A percentile compares a stretch with the other conserved stretches of the same genome.
These are phyloP conservation scores for Phataginus tetradactyla DNA, from an alignment of 2,797 vertebrate genomes.

Conservation along the genomic window DNA sequence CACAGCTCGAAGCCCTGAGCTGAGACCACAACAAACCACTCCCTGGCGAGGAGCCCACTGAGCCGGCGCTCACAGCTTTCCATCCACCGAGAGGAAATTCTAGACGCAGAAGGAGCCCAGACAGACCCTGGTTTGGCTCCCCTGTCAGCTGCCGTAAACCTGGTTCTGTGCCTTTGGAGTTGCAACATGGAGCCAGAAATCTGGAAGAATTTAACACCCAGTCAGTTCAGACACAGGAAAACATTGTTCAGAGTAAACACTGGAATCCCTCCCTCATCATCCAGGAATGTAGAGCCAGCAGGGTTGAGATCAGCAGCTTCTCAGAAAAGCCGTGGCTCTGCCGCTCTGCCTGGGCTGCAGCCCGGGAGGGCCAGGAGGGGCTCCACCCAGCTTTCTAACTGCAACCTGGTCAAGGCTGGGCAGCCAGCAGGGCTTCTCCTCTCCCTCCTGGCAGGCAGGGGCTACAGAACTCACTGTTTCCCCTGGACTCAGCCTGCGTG, in stretches of 20 bases:
- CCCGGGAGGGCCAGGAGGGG: neutral
- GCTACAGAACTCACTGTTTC: neutral
- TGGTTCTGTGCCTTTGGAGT: neutral
- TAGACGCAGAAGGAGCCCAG: neutral
- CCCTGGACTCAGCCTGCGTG: neutral
- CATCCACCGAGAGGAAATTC: conserved; percentile 31
- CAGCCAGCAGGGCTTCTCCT: neutral
- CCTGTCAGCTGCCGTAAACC: conserved; percentile 58
- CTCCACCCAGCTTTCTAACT: neutral
- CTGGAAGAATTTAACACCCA: conserved; percentile 79
- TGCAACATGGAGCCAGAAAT: conserved; percentile 75
- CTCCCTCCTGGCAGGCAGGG: too few species aligned
- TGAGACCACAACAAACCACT: neutral
- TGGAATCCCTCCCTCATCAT: conserved; percentile 75
- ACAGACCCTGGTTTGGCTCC: neutral
- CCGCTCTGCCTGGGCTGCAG: neutral
- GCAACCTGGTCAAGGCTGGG: neutral
- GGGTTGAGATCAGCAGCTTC: conserved; percentile 76
- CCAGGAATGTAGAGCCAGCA: conserved; percentile 76
- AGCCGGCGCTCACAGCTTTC: neutral
- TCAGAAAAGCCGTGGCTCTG: conserved; percentile 39
- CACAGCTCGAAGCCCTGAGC: neutral
- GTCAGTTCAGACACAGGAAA: conserved; percentile 73
- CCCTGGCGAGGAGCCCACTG: neutral
- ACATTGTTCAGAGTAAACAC: conserved; percentile 77